Base-by-base conservation (phyloP, 2,113 vertebrate genomes). In the Dicerorhinus sumatrensis region DNA sequence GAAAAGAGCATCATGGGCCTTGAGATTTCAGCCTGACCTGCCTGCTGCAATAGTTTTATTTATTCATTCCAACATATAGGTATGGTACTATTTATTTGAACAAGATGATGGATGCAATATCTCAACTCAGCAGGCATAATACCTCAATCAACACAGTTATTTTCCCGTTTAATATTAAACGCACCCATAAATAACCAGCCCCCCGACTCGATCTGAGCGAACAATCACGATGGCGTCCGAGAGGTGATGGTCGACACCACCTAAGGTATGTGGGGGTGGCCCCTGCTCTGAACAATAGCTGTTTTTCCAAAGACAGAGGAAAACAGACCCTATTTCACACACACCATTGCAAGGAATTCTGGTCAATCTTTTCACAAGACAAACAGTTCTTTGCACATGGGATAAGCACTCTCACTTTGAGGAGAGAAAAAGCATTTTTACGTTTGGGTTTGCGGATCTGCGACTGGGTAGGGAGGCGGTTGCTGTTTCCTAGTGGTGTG, bases 191-290 rank as follows among this genome's bases (percentile, higher is more conserved):
- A 62, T 18, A 27, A 17, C 25, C 42, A 5, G 76, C 72, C 33
- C 67, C 77, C 27, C 33, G 42, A 86, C 48, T 9, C 3, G 1
- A n/a, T 7, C 23, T 3, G 5, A 29, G 8, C 10, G 6, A 11
- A 12, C 12, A 6, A 14, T 4, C 6, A 56, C 3, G 14, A 54
- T 54, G 3, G 11, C 2, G 0, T 5, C 27, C 0, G 0, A 36
- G 56, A 62, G 80, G 46, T 4, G 42, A 13, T 0, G 27, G 54
- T 5, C 6, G 14, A 7, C 6, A 31, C 20, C 0, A 7, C 69
- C 87, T 14, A 10, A 51, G 60, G 29, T 25, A 63, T 31, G 51
- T 69, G 9, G 33, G 36, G 10, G 18, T 5, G 36, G 29, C 54
- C 0, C 18, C 23, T 8, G 18, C 76, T 51, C 25, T 3, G 27